Evolutionary conservation across 2,113 vertebrate species (phyloP).

Genomic region (Leucopternis melanops): DNA sequence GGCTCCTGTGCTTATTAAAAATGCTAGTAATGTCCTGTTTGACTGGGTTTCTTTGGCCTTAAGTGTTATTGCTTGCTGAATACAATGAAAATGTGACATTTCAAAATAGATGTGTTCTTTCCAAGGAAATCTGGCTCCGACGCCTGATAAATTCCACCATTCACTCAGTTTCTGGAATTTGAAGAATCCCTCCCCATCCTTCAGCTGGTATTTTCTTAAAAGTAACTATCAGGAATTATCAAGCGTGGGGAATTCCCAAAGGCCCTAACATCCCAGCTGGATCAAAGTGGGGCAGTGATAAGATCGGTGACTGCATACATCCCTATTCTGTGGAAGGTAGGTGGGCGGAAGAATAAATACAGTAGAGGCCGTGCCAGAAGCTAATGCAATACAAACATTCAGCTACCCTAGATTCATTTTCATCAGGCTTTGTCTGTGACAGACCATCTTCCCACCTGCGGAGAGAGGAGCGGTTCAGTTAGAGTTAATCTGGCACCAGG

Average conservation of each 20-base stretch:
- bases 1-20: slow-evolving; percentile 28
- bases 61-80: background rate
- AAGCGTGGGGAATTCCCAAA: slow-evolving; percentile 50
- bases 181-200: slow-evolving; percentile 53
- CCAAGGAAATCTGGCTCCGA: slow-evolving; percentile 31
- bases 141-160: slow-evolving; percentile 11
- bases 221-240: slow-evolving; percentile 52
- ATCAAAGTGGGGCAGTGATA: slow-evolving; percentile 38
- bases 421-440: slow-evolving; percentile 17
- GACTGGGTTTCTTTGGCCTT: background rate
- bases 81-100: slow-evolving; percentile 50
- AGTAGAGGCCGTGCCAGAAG: slow-evolving; percentile 7
- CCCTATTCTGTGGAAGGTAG: slow-evolving; percentile 46
- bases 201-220: slow-evolving; percentile 64
- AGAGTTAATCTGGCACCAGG: background rate
- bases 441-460: background rate
- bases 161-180: slow-evolving; percentile 46
- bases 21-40: slow-evolving; percentile 32
- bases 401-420: slow-evolving; percentile 17
- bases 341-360: slow-evolving; percentile 51
- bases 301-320: slow-evolving; percentile 58
- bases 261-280: slow-evolving; percentile 36
- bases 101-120: slow-evolving; percentile 53
- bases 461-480: background rate
- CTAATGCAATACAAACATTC: slow-evolving; percentile 17